Base-by-base conservation (phyloP, 2,797 vertebrate genomes). In the Alexandromys oeconomus region DNA sequence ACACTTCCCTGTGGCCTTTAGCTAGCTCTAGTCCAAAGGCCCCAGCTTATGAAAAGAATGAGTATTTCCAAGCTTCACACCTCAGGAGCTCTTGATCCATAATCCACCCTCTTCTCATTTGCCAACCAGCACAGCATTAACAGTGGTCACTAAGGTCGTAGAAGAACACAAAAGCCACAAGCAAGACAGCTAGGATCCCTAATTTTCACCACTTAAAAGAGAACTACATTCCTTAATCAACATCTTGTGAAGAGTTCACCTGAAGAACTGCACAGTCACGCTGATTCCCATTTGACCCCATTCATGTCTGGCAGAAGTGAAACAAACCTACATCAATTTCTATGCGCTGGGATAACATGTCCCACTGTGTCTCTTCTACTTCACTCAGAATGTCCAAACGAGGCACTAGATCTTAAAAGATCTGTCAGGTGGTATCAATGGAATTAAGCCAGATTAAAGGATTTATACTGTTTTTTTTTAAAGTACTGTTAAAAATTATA, bases 401-500 rank as follows among this genome's bases (percentile, higher is more conserved):
- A 87, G 15, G 37, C 19, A 89, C 19, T 10, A 84, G 8, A 93
- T 31, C 77, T 94, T 34, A 87, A 82, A 77, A 94, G 43, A 51
- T 25, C 37, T 78, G 69, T 48, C 63, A 91, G 21, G 13, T 67
- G 79, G 57, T 87, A 86, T 43, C 25, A 89, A 89, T 2, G 2
- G 57, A 87, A 90, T 81, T 92, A 94, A 87, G 86, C 31, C 61
- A 92, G 23, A 74, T 46, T 87, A 80, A 95, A 91, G 61, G 74
- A 4, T 69, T 77, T 1, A n/a, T 0, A 54, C 57, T 59, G 69
- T 15, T 59, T 61, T n/a, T 63, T 89, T 81, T 81, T 43, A 77
- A 46, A 13, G 9, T 71, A 48, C 9, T 87, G 19, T 77, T n/a
- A 37, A 54, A 91, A 89, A 65, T 73, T 74, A 59, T 9, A 31